Base-by-base conservation (phyloP, 1,140 invertebrate species). In the Bombyx mandarina region DNA sequence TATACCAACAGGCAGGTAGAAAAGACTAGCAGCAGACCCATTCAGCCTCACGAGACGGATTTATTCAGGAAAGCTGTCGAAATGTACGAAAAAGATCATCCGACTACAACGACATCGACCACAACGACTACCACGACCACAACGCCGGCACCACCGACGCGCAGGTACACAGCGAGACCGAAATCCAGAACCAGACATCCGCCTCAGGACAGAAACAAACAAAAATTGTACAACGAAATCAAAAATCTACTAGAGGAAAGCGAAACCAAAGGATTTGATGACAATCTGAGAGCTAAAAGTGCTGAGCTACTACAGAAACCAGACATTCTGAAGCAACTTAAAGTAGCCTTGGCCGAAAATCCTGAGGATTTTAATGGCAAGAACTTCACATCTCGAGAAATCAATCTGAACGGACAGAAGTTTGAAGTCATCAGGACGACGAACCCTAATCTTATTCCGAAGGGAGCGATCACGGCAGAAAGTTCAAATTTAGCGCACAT, bases 371-470 rank as follows among this genome's bases (percentile, higher is more conserved):
- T 92, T 43, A 87, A 87, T 35, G 88, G 89, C n/a, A 92, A 91
- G 73, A 94, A 93, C 63, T 91, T 93, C 45, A 91, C 92, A 3
- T 93, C 93, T 1, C 89, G 93, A 52, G 93, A 94, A 77, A 90
- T 94, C 43, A 90, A 93, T 43, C 71, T 94, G 43, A 93, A 93
- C 69, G 94, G 93, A 8, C 93, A 94, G 75, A 93, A 92, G 67
- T 90, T 94, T 43, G 93, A 93, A 78, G 89, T 94, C 0, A 93
- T 94, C 55, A 87, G 90, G 74, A 91, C 91, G 45, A 88, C 88
- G 2, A 91, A 92, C 77, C 91, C 91, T 6, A 91, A 91, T 70
- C 75, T 92, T 43, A 90, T 92, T 60, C 85, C 89, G 4, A 78
- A 84, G 58, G 86, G 88, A 44, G 89, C 89, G 5, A 87, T 89